Base-by-base conservation (phyloP, 2,113 vertebrate species). In the Ophthalmolycus amberensis region DNA sequence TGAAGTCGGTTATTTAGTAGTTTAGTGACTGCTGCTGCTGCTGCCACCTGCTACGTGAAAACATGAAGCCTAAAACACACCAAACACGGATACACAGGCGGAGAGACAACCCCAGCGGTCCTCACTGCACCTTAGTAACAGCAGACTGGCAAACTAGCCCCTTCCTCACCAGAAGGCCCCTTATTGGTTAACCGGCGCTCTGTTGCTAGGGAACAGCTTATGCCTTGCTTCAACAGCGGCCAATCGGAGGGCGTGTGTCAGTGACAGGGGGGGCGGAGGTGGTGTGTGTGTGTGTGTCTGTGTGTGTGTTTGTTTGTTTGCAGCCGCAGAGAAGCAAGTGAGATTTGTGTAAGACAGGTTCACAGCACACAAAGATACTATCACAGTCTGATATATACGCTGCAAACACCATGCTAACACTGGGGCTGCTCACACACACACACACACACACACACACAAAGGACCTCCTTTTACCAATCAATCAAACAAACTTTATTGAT, bases 171-270 rank as follows among this genome's bases (percentile, higher is more conserved):
- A 62, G 86, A 88, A 68, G 87, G 88, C 76, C 85, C 79, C 83
- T 82, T 79, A 96, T 96, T 96, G 95, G 95, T 90, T 94, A 84
- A 85, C 85, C 79, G 29, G 84, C 5, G 64, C 87, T 94, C 90
- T 95, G 95, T 96, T 95, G 95, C 95, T 95, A 95, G 93, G 95
- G 86, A 95, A 95, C 95, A 95, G 93, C 88, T 94, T 95, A 95
- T 95, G 95, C 94, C 93, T 95, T 92, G 90, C 92, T 93, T 90
- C 86, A 78, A 62, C 83, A 32, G 86, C n/a, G 88, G 90, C 95
- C 95, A 96, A 95, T 95, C 85, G 38, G 85, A 84, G 75, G 73
- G 84, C n/a, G 76, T 72, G 71, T 92, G 88, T 71, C 74, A 77
- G 85, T 67, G 82, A 83, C 50, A 75, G 70, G 29, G 88, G 50